Evolutionary conservation across 1,140 invertebrate species (phyloP), one percentile per base, ranked within the genome.

Genomic region (Batillaria attramentaria): DNA sequence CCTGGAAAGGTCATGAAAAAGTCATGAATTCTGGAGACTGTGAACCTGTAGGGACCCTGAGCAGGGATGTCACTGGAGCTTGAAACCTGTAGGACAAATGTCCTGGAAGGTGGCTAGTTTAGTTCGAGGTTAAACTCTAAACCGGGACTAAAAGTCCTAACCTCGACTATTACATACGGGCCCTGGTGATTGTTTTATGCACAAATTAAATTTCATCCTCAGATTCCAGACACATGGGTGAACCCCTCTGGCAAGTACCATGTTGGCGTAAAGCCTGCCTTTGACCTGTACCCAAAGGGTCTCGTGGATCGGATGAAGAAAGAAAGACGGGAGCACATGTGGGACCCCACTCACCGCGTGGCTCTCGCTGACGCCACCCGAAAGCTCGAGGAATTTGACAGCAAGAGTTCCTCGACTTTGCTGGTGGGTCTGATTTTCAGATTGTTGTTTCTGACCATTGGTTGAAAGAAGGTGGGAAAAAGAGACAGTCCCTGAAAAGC

Each of bases 181-280:
- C n/a, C n/a, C n/a, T n/a, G n/a, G n/a, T n/a, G n/a, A n/a, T n/a
- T n/a, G n/a, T n/a, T n/a, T n/a, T n/a, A n/a, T n/a, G n/a, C 28
- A n/a, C 39, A 54, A 62, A 50, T 42, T 68, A 66, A 46, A 24
- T 77, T 42, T 68, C 60, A 31, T 79, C 87, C 81, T 73, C 85
- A 98, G 96, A 94, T 98, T 85, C 97, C 97, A 78, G 89, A 92
- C 57, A 89, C 91, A 74, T 98, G 97, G 97, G 93, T 92, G 46
- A 98, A 97, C 92, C 96, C 96, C 0, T 93, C 93, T 43, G 95
- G 95, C 72, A 93, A 94, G 81, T 98, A 94, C 92, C 94, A 96
- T 78, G 83, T 93, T 70, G 98, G 98, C 70, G 91, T 98, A 0
- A 96, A 99, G 89, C 94, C 94, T 89, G 94, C 95, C 33, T 97